Evolutionary conservation across 2,888 invertebrate species (phyloP).

Genomic region (Andrena trimmerana): DNA sequence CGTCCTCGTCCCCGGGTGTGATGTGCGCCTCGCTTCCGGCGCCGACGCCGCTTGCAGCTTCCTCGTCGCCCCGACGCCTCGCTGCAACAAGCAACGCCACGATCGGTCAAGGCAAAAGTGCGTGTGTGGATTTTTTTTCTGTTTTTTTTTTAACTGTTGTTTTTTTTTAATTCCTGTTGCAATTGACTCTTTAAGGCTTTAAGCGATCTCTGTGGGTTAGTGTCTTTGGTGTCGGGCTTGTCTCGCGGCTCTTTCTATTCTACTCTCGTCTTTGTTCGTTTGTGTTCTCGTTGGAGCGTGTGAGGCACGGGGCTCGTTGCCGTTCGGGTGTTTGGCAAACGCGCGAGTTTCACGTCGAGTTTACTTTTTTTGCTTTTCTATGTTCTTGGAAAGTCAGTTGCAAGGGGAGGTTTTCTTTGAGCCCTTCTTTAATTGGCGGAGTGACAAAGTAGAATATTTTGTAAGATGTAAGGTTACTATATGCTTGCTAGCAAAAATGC

Average conservation of each 20-base stretch:
- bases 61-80: conserved; percentile 86
- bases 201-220: conserved; percentile 22
- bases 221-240: neutral
- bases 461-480: neutral
- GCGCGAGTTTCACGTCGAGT: conserved; percentile 16
- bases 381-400: neutral
- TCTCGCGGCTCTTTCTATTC: neutral
- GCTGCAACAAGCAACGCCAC: conserved; percentile 85
- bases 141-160: neutral
- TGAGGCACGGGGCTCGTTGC: neutral
- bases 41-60: conserved; percentile 87
- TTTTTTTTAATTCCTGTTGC: neutral
- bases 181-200: neutral
- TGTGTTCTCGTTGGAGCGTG: neutral
- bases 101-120: conserved; percentile 83
- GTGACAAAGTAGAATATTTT: too few relatives aligned
- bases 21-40: conserved; percentile 88
- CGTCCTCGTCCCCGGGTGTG: conserved; percentile 86
- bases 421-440: too few relatives aligned
- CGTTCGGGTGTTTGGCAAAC: conserved; percentile 13
- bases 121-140: conserved; percentile 44
- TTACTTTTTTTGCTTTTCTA: neutral
- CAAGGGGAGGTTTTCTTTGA: neutral
- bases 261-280: neutral
- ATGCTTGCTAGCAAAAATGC: neutral